Base-by-base conservation (phyloP, 1,140 invertebrate genomes). In the Drosophila funebris region DNA sequence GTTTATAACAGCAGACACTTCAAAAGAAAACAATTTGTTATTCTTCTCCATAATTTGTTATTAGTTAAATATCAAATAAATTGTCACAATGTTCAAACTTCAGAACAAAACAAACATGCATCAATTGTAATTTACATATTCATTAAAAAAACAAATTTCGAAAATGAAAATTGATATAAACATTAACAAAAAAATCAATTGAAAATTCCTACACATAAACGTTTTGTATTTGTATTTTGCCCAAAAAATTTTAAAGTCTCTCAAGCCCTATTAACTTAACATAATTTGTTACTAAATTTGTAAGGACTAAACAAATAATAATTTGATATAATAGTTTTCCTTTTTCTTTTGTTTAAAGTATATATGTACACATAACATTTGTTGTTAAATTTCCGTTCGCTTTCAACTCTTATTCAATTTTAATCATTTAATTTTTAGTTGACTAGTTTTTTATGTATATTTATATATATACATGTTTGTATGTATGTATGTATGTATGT, bases 81-180 rank as follows among this genome's bases (percentile, higher is more conserved):
- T 48, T 41, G 24, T 66, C 68, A 66, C 68, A 71, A 71, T 52
- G 27, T 16, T 56, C 14, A 50, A 66, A 37, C 60, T 61, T 62
- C 18, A 31, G 7, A 22, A 16, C 20, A 33, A 7, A n/a, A 33
- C 27, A 8, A n/a, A 27, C 22, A 14, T 27, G 5, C n/a, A 48
- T 24, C n/a, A 46, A 46, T 27, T 27, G 11, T 4, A 16, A 64
- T 48, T 52, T 71, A 57, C 41, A 57, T 13, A 39, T 56, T 56
- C 50, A 67, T 27, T 27, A 36, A 29, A 41, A 39, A 37, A 57
- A 69, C 68, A 44, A 41, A 81, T 85, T 85, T 85, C 82, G 69
- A 85, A 84, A 87, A 85, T 87, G 77, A 85, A 85, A 85, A 52
- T 54, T 61, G 77, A 57, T 33, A 36, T 58, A 52, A 70, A 18